These are phyloP conservation scores for Rhabdomys dilectus DNA, from an alignment of 2,113 vertebrate species.

Conservation along the genomic window DNA sequence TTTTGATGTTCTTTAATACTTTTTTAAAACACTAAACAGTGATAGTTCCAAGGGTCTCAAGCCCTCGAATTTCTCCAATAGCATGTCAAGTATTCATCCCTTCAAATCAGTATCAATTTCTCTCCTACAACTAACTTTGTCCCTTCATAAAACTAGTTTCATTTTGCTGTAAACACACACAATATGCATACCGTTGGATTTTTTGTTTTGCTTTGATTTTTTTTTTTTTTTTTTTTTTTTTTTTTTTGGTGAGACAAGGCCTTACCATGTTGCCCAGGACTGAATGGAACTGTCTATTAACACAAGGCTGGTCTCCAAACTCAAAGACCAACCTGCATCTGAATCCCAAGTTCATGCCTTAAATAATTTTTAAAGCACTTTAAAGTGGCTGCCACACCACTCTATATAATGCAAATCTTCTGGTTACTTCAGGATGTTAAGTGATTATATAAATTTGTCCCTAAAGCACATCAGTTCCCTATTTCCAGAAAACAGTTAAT, in stretches of 20 bases:
- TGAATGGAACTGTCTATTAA: background rate
- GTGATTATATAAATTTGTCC: constrained; percentile 56
- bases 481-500: constrained; percentile 59
- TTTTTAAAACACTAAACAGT: background rate
- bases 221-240: too few relatives aligned
- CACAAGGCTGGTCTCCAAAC: background rate
- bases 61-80: constrained; percentile 34
- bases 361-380: constrained; percentile 27
- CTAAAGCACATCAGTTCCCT: constrained; percentile 33
- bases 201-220: background rate
- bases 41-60: constrained; percentile 35
- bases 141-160: constrained; percentile 47
- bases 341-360: background rate
- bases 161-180: background rate
- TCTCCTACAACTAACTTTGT: constrained; percentile 1
- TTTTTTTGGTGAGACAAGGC: background rate
- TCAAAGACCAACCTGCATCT: background rate
- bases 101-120: constrained; percentile 22
- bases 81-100: background rate
- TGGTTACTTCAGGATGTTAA: background rate
- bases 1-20: background rate
- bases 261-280: background rate
- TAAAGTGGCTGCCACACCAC: constrained; percentile 18
- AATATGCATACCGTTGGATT: background rate
- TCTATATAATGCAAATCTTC: constrained; percentile 25